Evolutionary conservation across 1,140 invertebrate species (phyloP), one percentile per base, ranked within the genome.

Genomic region (Aleiodes sp.): DNA sequence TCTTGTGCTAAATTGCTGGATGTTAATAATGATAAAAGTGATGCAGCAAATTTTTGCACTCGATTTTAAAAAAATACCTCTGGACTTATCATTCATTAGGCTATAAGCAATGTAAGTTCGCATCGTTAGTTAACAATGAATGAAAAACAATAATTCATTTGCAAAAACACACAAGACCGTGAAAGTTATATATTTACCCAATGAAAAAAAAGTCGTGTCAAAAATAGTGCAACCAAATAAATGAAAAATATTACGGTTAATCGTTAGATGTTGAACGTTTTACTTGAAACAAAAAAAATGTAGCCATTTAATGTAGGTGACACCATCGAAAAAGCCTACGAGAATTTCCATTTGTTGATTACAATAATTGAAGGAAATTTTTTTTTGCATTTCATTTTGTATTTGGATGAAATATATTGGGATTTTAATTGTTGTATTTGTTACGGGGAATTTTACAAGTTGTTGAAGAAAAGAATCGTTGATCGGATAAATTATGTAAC

Each of bases 61-160:
- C 35, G 37, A 64, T 43, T 64, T 24, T 64, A 56, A 56, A 24
- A 56, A 37, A n/a, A 52, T 21, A 64, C 62, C 39, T 41, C 16
- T 26, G 26, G 35, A 29, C 41, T 64, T 64, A 64, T 64, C 62
- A 64, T 66, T 56, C 24, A 29, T 66, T 66, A 66, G 65, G 37
- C 43, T 59, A 19, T 52, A 39, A 66, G 16, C 14, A 29, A 61
- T 33, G 29, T 41, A 37, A 64, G 21, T 43, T 64, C 19, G 39
- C 62, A 21, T 56, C 46, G 46, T 56, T 56, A 56, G 46, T 56
- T n/a, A n/a, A n/a, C n/a, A 4, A 16, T 56, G 2, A 56, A 56
- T 46, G 9, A 46, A 1, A 4, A 4, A 46, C 16, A 21, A 56
- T 14, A 16, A 56, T 56, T 56, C 1, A 26, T 10, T 8, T n/a